phyloP scores from a whole-genome alignment of 2,888 invertebrate genomes.

The Parascotia fuliginaria region DNA sequence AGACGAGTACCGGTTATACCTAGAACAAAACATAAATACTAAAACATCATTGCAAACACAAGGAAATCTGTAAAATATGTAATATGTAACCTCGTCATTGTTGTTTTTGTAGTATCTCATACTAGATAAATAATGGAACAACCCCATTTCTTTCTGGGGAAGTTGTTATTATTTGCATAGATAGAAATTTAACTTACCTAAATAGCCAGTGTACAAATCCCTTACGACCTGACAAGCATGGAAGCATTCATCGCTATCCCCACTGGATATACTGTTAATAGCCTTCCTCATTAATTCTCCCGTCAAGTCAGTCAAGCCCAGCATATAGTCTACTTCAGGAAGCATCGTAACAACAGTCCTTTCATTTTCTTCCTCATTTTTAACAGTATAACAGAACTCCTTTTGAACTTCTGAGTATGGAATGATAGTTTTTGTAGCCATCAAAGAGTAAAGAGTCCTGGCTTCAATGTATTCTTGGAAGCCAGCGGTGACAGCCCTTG shows the following conservation, averaged over 20 bases:
- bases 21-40: constrained; percentile 29
- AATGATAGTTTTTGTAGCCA: constrained; percentile 86
- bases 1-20: constrained; percentile 72
- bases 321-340: constrained; percentile 85
- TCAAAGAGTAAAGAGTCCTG: constrained; percentile 90
- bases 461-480: constrained; percentile 95
- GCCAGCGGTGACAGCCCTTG: constrained; percentile 72
- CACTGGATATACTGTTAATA: constrained; percentile 92
- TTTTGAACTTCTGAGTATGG: constrained; percentile 86
- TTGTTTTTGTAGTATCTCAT: too few species aligned
- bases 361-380: constrained; percentile 45
- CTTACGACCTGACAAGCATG: constrained; percentile 90
- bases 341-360: constrained; percentile 63
- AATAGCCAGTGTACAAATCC: constrained; percentile 87
- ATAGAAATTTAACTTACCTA: constrained; percentile 80
- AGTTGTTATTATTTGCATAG: too few species aligned
- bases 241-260: constrained; percentile 90
- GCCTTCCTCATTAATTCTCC: constrained; percentile 96
- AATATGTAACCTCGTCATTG: too few species aligned
- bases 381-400: constrained; percentile 75
- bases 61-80: too few species aligned
- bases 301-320: constrained; percentile 94
- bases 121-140: too few species aligned
- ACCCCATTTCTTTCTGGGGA: too few species aligned
- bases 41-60: too few species aligned